phyloP scores from a whole-genome alignment of 2,113 vertebrate species.

The Guaruba guarouba region DNA sequence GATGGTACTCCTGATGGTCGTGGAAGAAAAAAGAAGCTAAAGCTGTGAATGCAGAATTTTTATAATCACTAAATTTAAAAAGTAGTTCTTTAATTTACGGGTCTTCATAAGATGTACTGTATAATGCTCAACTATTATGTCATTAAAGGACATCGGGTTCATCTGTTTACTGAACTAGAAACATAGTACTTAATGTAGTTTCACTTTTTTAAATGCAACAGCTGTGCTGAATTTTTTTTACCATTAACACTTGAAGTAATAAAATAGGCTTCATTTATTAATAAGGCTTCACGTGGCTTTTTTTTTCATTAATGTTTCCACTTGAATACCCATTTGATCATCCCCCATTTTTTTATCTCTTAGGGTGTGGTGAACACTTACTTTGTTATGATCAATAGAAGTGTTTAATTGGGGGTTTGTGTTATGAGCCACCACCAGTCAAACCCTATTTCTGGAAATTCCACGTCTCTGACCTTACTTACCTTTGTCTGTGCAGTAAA shows the following conservation, averaged over 20 bases:
- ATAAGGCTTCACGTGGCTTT: constrained; percentile 63
- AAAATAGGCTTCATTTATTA: constrained; percentile 86
- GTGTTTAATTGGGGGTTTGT: not conserved
- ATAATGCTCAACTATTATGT: constrained; percentile 82
- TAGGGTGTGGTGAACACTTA: not conserved
- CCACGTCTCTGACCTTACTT: not conserved
- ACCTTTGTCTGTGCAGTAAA: not conserved
- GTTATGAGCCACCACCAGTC: not conserved
- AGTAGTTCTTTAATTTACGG: constrained; percentile 89
- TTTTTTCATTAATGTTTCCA: constrained; percentile 39
- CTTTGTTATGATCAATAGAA: not conserved
- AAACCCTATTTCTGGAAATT: not conserved
- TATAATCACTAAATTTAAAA: constrained; percentile 73
- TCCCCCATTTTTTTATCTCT: not conserved
- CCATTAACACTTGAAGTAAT: constrained; percentile 90
- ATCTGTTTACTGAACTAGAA: constrained; percentile 83
- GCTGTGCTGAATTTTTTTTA: constrained; percentile 91
- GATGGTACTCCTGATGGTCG: constrained; percentile 91
- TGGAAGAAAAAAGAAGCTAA: constrained; percentile 94
- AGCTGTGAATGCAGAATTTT: constrained; percentile 84
- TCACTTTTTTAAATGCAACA: constrained; percentile 87
- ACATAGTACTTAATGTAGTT: constrained; percentile 81
- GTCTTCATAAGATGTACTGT: constrained; percentile 91
- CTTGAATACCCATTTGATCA: not conserved
- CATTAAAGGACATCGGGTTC: constrained; percentile 82